Evolutionary conservation across 2,888 invertebrate genomes (phyloP).

Genomic region (Caenorhabditis zanzibari): DNA sequence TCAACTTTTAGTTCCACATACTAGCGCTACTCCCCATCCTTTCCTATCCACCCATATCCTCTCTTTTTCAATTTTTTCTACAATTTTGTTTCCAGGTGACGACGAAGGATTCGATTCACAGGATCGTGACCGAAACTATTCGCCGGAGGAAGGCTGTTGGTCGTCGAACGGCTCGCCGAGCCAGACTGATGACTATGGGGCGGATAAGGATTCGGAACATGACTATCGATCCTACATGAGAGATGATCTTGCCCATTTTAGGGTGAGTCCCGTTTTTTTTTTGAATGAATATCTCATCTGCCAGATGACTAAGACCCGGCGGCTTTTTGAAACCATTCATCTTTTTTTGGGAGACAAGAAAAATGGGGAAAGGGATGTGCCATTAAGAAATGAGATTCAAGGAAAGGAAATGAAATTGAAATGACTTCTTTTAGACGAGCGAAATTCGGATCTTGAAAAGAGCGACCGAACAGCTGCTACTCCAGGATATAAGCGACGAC

Average conservation of each 20-base stretch:
- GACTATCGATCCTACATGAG: slow-evolving; percentile 53
- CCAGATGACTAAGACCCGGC: background rate
- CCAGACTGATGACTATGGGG: slow-evolving; percentile 52
- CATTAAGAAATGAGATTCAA: slow-evolving; percentile 23
- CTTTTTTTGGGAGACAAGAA: background rate
- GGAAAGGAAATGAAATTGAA: slow-evolving; percentile 18
- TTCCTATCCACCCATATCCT: background rate
- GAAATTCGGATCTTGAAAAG: slow-evolving; percentile 72
- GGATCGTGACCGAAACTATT: slow-evolving; percentile 52
- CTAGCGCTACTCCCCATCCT: background rate
- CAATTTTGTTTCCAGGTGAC: slow-evolving; percentile 43
- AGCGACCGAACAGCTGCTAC: slow-evolving; percentile 62
- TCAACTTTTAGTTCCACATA: background rate
- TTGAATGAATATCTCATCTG: slow-evolving; percentile 1
- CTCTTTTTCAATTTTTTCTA: background rate
- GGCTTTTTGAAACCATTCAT: background rate
- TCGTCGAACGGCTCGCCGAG: slow-evolving; percentile 60
- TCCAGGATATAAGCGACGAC: slow-evolving; percentile 73
- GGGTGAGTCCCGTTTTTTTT: slow-evolving; percentile 25
- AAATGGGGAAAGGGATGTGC: background rate
- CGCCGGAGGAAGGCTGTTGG: slow-evolving; percentile 58
- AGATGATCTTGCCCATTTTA: slow-evolving; percentile 30
- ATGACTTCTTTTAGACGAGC: slow-evolving; percentile 45
- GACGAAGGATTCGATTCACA: slow-evolving; percentile 64
- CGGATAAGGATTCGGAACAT: slow-evolving; percentile 58